Base-by-base conservation (phyloP, 2,888 invertebrate species). In the Octodonta nipae region DNA sequence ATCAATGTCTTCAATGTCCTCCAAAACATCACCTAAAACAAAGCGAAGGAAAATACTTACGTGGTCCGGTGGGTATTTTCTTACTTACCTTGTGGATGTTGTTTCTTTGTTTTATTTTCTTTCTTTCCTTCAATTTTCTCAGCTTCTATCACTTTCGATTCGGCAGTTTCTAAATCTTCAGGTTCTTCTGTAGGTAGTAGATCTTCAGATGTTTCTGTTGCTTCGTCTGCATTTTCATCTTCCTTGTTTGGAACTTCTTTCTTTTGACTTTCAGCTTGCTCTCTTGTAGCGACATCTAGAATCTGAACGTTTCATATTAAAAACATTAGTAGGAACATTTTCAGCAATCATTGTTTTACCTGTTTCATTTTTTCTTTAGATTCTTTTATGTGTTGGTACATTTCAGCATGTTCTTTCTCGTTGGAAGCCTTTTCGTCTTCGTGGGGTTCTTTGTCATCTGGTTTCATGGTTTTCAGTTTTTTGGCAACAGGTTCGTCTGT, bases 361-460 rank as follows among this genome's bases (percentile, higher is more conserved):
- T 85, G 79, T 33, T 78, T 68, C 51, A 84, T 68, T 50, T 84
- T 79, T 36, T 75, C 71, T 38, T 80, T 78, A 0, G 82, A 75
- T 43, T 86, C 79, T 49, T 80, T 78, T 2, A 91, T 78, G 54
- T 91, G 89, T 54, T 89, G 82, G 60, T 79, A 88, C 39, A 81
- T 71, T 36, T 63, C 61, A 24, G 60, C 54, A 61, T 66, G 64
- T 0, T 64, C 60, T 7, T 64, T 52, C 5, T 59, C 52, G n/a
- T 31, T 17, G 8, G 25, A 61, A 11, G 71, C 63, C 28, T 60
- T 55, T 3, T 63, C 58, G 15, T 11, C 11, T 12, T 58, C 46
- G 12, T 11, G 12, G 3, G 17, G 20, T 7, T 14, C 13, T 29
- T 65, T 60, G 42, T 56, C 51, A 28, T 71, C 65, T 8, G 17